phyloP scores from a whole-genome alignment of 2,888 invertebrate genomes.

The Nymphalis polychloros region DNA sequence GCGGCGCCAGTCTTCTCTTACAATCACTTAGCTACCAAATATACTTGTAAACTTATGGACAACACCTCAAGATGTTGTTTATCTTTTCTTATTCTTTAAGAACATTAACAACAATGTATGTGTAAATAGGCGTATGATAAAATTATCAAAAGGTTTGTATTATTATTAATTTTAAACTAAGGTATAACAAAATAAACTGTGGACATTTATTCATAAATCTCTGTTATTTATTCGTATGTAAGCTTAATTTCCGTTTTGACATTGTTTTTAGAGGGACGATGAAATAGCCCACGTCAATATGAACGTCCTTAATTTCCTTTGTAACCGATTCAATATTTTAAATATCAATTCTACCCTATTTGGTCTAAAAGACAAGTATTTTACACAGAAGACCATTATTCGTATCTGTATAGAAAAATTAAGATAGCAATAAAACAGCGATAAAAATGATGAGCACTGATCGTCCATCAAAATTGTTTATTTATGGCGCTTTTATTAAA shows the following conservation, averaged over 20 bases:
- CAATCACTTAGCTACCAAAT: conserved; percentile 76
- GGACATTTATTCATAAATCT: conserved; percentile 27
- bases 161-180: conserved; percentile 9
- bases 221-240: conserved; percentile 33
- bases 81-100: neutral
- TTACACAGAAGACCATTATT: neutral
- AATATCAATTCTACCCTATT: conserved; percentile 32
- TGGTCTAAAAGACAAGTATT: neutral
- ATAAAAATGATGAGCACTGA: conserved; percentile 1
- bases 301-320: conserved; percentile 75
- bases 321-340: conserved; percentile 74
- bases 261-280: conserved; percentile 76
- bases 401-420: neutral
- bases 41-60: conserved; percentile 44
- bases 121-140: conserved; percentile 1
- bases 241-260: conserved; percentile 73
- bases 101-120: neutral
- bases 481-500: conserved; percentile 48
- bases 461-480: conserved; percentile 14
- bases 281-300: conserved; percentile 64
- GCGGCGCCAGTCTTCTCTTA: conserved; percentile 77
- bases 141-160: conserved; percentile 13
- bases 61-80: conserved; percentile 16
- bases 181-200: conserved; percentile 16
- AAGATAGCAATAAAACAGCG: neutral